Conservation (phyloP, 1,140 invertebrate genomes). For the Achatina immaculata region DNA sequence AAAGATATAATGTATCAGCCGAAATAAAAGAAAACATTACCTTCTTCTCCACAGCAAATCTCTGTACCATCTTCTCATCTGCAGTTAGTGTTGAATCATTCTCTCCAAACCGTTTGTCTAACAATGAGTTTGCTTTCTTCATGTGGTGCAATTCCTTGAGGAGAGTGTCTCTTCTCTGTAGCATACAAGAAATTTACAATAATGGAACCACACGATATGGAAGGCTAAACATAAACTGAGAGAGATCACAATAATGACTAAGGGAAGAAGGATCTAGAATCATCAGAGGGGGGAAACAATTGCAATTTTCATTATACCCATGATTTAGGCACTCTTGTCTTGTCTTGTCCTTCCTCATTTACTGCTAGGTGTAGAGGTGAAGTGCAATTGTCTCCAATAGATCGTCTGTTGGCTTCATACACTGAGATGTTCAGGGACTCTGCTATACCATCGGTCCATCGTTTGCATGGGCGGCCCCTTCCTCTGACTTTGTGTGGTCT, state of each 20-base stretch:
- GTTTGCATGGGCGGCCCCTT: no score
- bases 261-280: not conserved
- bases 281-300: not conserved
- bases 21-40: no score
- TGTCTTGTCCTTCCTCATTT: no score
- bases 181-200: conserved; percentile 30
- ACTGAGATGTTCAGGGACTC: no score
- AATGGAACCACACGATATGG: conserved; percentile 1
- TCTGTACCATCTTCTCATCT: conserved; percentile 87
- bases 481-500: no score
- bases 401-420: no score
- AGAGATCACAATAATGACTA: not conserved
- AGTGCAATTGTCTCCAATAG: no score
- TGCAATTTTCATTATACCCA: not conserved
- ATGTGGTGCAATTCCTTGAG: conserved; percentile 86
- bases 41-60: conserved; percentile 84
- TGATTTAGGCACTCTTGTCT: not conserved
- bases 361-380: no score
- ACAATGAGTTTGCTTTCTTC: conserved; percentile 84
- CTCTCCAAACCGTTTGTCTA: conserved; percentile 90
- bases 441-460: no score
- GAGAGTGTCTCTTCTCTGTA: conserved; percentile 84
- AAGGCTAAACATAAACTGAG: conserved; percentile 1
- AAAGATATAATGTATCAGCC: no score
- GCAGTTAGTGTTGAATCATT: conserved; percentile 78